Percentiles rank a stretch among this genome's conserved stretches.
Conservation (phyloP, 2,797 vertebrate genomes). For the Eulemur coronatus region DNA sequence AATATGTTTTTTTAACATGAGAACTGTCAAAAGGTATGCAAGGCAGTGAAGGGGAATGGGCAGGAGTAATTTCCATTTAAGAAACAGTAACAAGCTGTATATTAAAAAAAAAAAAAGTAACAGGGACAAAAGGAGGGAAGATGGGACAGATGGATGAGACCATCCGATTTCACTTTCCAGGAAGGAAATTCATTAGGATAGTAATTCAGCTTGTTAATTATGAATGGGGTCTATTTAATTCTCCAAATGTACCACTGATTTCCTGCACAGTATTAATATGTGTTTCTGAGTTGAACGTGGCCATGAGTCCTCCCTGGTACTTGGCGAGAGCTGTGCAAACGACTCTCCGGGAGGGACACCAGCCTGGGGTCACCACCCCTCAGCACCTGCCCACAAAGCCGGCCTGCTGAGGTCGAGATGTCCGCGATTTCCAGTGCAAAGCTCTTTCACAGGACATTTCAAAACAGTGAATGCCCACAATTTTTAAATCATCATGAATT, state of each 20-base stretch:
- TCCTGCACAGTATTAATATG: not conserved
- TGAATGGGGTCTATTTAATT: not conserved
- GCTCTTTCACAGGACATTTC: not conserved
- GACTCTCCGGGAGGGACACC: no score
- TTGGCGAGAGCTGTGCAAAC: not conserved
- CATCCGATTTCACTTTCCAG: not conserved
- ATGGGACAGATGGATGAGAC: not conserved
- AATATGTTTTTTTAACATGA: not conserved
- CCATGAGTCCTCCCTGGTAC: not conserved
- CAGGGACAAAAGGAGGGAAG: not conserved
- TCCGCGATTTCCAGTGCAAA: fast-evolving
- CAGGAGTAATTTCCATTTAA: not conserved
- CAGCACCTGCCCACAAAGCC: not conserved
- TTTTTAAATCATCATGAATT: not conserved
- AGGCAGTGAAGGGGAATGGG: not conserved
- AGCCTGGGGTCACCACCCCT: fast-evolving
- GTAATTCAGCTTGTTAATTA: not conserved
- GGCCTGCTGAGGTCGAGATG: fast-evolving
- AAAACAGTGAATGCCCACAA: no score
- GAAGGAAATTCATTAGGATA: not conserved
- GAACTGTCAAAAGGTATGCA: not conserved
- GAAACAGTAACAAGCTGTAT: not conserved
- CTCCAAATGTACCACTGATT: not conserved
- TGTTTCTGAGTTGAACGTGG: not conserved
- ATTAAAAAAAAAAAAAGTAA: not conserved